Conservation (phyloP, 1,140 invertebrate genomes). For the Eumaeus atala region DNA sequence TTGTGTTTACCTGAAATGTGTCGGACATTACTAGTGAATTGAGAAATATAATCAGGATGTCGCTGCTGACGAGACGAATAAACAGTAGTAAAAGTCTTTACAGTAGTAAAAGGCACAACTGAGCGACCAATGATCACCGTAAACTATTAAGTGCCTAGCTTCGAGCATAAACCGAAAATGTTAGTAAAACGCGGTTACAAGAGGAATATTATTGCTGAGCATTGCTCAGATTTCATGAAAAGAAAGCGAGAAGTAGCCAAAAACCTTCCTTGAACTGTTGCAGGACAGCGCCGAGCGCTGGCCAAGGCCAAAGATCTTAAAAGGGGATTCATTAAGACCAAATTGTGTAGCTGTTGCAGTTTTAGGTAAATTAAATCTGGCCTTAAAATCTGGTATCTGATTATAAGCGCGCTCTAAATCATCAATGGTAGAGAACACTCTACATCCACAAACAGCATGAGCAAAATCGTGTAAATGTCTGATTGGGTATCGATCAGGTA, state of each 20-base stretch:
- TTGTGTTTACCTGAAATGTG: slow-evolving; percentile 18
- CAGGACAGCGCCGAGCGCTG: too few relatives aligned
- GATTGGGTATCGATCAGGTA: slow-evolving; percentile 16
- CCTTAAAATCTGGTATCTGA: slow-evolving; percentile 16
- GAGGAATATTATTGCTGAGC: too few relatives aligned
- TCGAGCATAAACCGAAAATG: too few relatives aligned
- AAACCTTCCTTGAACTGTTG: too few relatives aligned
- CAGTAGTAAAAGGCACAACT: too few relatives aligned
- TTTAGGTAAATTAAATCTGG: slow-evolving; percentile 6
- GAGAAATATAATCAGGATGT: slow-evolving; percentile 15
- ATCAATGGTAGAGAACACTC: slow-evolving; percentile 14
- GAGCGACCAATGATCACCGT: too few relatives aligned
- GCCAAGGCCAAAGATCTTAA: slow-evolving; percentile 16
- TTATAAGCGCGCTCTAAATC: slow-evolving; percentile 14
- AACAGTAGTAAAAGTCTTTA: too few relatives aligned
- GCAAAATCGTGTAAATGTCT: slow-evolving; percentile 16
- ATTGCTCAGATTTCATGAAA: slow-evolving; percentile 12
- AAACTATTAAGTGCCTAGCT: too few relatives aligned
- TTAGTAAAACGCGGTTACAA: too few relatives aligned
- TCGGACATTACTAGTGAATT: slow-evolving; percentile 14
- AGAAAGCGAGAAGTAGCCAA: too few relatives aligned
- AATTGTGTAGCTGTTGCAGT: slow-evolving; percentile 15
- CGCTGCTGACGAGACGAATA: slow-evolving; percentile 18
- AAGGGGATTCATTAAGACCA: slow-evolving; percentile 13
- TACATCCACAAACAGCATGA: slow-evolving; percentile 11